Conservation (phyloP, 2,888 invertebrate species). For the Nemotelus pantherinus region DNA sequence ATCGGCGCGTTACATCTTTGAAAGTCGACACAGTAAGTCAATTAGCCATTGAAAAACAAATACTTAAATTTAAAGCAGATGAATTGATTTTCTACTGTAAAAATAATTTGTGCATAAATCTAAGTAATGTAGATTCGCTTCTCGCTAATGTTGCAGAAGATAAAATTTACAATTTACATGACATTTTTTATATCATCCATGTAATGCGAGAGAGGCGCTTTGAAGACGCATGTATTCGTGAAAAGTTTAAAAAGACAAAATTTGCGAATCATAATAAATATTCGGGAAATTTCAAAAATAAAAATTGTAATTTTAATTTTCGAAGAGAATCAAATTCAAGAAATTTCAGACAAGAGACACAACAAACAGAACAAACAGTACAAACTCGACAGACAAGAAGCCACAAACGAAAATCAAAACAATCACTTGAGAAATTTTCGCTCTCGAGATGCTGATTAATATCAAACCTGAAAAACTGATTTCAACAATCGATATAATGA, state of each 20-base stretch:
- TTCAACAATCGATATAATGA: neutral
- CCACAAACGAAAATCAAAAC: neutral
- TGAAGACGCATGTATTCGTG: neutral
- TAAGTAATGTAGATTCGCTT: neutral
- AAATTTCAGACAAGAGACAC: neutral
- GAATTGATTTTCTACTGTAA: too few relatives aligned
- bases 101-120: too few relatives aligned
- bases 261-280: too few relatives aligned
- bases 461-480: neutral
- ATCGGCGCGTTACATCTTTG: neutral
- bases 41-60: neutral
- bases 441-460: neutral
- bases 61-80: neutral
- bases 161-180: neutral
- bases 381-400: too few relatives aligned
- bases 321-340: neutral
- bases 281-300: too few relatives aligned
- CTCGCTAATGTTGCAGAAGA: too few relatives aligned
- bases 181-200: neutral
- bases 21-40: neutral
- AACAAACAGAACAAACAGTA: neutral
- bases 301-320: too few relatives aligned
- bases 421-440: neutral
- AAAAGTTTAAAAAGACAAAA: too few relatives aligned
- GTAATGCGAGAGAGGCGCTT: neutral